Percentiles rank a stretch among this genome's conserved stretches.
Evolutionary conservation across 1,140 invertebrate genomes (phyloP).

Genomic region (Vollenhovia emeryi): DNA sequence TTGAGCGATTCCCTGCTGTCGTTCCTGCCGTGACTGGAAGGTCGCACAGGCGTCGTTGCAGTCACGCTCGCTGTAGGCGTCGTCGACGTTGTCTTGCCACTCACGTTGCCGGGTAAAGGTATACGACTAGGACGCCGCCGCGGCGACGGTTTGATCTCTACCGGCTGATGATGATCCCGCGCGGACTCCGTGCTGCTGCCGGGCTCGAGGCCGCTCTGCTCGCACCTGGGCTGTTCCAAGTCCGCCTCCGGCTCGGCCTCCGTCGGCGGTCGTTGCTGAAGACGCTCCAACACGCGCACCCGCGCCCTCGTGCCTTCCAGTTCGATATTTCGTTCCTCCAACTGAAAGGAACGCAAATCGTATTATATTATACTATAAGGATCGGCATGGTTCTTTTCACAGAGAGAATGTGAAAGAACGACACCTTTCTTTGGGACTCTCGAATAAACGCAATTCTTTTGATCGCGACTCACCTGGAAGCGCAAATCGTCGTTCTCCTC

Average conservation of each 20-base stretch:
- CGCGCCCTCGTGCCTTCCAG: conserved; percentile 92
- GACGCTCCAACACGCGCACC: conserved; percentile 89
- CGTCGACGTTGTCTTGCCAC: conserved; percentile 80
- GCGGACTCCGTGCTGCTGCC: conserved; percentile 88
- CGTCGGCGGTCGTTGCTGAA: conserved; percentile 79
- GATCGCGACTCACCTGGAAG: conserved; percentile 88
- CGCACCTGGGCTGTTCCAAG: conserved; percentile 84
- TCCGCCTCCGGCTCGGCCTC: conserved; percentile 79
- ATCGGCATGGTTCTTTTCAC: not conserved
- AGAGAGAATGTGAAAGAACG: not conserved
- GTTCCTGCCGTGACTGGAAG: conserved; percentile 84
- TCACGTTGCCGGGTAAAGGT: conserved; percentile 87
- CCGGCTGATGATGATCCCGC: conserved; percentile 84
- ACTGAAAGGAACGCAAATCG: conserved; percentile 82
- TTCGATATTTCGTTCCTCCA: conserved; percentile 93
- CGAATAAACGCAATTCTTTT: no score
- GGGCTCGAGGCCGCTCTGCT: conserved; percentile 85
- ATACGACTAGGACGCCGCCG: conserved; percentile 89
- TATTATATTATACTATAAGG: not conserved
- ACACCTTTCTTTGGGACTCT: not conserved
- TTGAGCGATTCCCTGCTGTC: conserved; percentile 87
- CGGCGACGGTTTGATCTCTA: conserved; percentile 84
- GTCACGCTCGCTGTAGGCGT: conserved; percentile 86
- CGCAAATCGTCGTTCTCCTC: conserved; percentile 93
- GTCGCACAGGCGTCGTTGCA: conserved; percentile 82